Evolutionary conservation across 2,797 vertebrate genomes (phyloP).

Genomic region (Falco naumanni): DNA sequence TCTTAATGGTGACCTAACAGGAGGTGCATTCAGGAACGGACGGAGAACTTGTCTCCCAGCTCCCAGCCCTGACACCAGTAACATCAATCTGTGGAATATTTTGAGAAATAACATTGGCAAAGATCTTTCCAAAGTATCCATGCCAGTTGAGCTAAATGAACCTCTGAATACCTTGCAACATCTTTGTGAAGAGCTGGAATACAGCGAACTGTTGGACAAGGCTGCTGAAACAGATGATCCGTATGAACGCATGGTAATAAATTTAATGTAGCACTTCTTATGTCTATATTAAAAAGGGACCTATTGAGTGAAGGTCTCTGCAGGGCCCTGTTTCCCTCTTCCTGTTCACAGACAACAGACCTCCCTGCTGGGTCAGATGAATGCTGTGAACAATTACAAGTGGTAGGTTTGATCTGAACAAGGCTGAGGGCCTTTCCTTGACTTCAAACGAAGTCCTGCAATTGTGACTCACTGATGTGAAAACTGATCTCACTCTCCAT

Average conservation of each 20-base stretch:
- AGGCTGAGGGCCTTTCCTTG: not conserved
- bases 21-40: constrained; percentile 92
- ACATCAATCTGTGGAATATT: constrained; percentile 99
- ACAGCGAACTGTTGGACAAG: constrained; percentile 97
- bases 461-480: not conserved
- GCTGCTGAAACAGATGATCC: constrained; percentile 93
- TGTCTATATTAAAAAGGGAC: not conserved
- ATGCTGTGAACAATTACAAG: not conserved
- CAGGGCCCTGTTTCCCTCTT: not conserved
- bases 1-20: constrained; percentile 93
- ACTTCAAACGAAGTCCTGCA: not conserved
- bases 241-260: constrained; percentile 94
- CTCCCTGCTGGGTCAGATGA: not conserved
- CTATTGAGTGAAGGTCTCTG: not conserved
- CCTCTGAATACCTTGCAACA: constrained; percentile 98
- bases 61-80: constrained; percentile 94
- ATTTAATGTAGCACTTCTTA: not conserved
- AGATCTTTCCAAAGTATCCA: constrained; percentile 98
- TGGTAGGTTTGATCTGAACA: not conserved
- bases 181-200: constrained; percentile 98
- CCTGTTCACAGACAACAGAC: not conserved
- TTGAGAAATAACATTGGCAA: constrained; percentile 99
- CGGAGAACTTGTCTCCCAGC: constrained; percentile 90
- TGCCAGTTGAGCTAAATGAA: constrained; percentile 98
- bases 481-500: not conserved